Evolutionary conservation across 2,797 vertebrate genomes (phyloP).

Genomic region (Tragelaphus oryx): DNA sequence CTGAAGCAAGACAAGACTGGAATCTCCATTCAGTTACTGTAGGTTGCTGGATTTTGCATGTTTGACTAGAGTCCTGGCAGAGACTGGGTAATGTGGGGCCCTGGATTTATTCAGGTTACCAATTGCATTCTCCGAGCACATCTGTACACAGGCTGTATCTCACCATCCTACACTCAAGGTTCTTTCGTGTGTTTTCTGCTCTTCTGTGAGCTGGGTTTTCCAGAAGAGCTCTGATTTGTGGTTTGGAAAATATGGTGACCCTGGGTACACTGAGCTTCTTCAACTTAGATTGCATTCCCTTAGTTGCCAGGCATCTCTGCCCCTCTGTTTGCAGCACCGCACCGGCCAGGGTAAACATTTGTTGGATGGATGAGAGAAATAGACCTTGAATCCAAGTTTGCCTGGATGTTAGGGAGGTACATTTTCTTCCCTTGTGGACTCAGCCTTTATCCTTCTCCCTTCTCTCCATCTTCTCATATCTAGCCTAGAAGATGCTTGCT

Average conservation of each 20-base stretch:
- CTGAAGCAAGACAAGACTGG: not conserved
- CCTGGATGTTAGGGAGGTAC: not conserved
- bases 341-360: not conserved
- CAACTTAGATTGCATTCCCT: not conserved
- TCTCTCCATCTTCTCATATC: not conserved
- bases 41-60: not conserved
- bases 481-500: not conserved
- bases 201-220: slow-evolving; percentile 37
- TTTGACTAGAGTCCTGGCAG: not conserved
- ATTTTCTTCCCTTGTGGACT: not conserved
- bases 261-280: not conserved
- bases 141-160: not conserved
- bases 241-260: slow-evolving; percentile 28
- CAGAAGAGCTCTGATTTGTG: slow-evolving; percentile 43
- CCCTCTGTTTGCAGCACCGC: not conserved
- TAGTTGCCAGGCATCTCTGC: not conserved
- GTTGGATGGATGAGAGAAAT: not conserved
- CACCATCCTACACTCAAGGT: not conserved
- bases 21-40: not conserved
- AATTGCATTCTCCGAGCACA: not conserved
- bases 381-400: not conserved
- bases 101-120: not conserved
- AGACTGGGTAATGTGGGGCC: not conserved
- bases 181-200: slow-evolving; percentile 31
- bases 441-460: not conserved